phyloP scores from a whole-genome alignment of 2,797 vertebrate species.

The Remorina albescens region DNA sequence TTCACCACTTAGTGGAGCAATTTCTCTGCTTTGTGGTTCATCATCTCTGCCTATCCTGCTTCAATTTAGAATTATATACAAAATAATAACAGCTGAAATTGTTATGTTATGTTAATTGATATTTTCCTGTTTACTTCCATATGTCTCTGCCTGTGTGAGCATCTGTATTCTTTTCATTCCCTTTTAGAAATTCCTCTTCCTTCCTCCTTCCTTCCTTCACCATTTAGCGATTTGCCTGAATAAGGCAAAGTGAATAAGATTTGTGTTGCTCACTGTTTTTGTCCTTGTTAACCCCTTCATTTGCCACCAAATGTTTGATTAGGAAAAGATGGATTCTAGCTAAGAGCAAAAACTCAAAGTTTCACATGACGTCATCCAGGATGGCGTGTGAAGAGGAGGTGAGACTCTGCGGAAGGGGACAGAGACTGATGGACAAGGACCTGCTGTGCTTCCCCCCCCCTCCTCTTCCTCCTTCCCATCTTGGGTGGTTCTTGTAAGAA shows the following conservation, averaged over 20 bases:
- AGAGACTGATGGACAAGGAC: constrained; percentile 29
- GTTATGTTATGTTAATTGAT: too few species aligned
- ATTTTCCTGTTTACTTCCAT: constrained; percentile 2
- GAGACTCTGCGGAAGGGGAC: constrained; percentile 25
- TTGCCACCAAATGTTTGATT: neutral
- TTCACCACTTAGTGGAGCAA: constrained; percentile 69
- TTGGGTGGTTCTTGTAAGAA: constrained; percentile 67
- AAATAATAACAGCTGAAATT: constrained; percentile 2
- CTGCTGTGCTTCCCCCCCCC: constrained; percentile 20
- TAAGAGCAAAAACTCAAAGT: neutral
- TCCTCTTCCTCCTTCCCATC: constrained; percentile 56
- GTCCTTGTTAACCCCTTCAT: constrained; percentile 62
- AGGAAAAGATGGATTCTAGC: neutral
- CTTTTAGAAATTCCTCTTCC: constrained; percentile 46
- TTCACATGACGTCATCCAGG: constrained; percentile 45
- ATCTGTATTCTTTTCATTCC: neutral
- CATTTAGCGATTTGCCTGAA: constrained; percentile 80
- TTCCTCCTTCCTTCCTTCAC: too few species aligned
- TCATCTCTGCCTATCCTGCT: neutral
- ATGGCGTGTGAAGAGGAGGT: constrained; percentile 14
- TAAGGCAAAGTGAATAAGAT: constrained; percentile 70
- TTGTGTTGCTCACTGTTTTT: constrained; percentile 51
- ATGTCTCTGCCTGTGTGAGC: neutral
- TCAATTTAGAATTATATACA: constrained; percentile 1
- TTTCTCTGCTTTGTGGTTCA: constrained; percentile 20